A percentile compares a stretch with the other conserved stretches of the same genome.
Evolutionary conservation across 1,140 invertebrate species (phyloP).

Genomic region (Polypedilum pembai): DNA sequence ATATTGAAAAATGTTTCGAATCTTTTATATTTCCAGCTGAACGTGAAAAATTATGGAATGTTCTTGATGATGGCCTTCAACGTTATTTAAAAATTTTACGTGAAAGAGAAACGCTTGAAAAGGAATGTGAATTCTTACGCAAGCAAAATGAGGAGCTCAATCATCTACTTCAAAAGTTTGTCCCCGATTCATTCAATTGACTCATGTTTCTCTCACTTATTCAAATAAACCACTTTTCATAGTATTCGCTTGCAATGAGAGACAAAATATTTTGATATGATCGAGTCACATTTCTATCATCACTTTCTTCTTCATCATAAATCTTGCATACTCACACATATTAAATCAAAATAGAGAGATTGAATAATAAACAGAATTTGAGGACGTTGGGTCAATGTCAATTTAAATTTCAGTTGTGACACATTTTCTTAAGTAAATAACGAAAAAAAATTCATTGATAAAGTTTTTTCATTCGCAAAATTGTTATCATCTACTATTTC

Average conservation of each 20-base stretch:
- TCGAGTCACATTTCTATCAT: background rate
- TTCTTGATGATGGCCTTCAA: constrained; percentile 47
- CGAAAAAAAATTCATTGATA: background rate
- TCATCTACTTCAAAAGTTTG: constrained; percentile 43
- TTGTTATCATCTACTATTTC: background rate
- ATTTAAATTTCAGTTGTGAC: constrained; percentile 7
- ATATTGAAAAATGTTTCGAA: constrained; percentile 43
- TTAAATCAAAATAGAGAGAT: background rate
- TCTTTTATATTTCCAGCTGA: constrained; percentile 43
- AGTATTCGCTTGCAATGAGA: no score
- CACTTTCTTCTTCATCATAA: constrained; percentile 2
- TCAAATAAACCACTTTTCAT: no score
- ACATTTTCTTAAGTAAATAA: background rate
- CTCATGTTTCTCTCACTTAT: background rate
- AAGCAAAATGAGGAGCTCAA: constrained; percentile 49
- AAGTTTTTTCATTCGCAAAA: background rate
- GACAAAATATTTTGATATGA: no score
- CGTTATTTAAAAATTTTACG: constrained; percentile 50
- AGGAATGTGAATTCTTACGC: constrained; percentile 45
- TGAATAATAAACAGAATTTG: background rate
- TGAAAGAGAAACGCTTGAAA: constrained; percentile 46
- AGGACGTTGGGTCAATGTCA: constrained; percentile 10
- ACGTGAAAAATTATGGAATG: constrained; percentile 49
- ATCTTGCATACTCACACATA: background rate
- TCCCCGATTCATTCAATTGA: constrained; percentile 33